These are phyloP conservation scores for Drosophila orosa DNA, from an alignment of 1,140 invertebrate species.

Conservation along the genomic window DNA sequence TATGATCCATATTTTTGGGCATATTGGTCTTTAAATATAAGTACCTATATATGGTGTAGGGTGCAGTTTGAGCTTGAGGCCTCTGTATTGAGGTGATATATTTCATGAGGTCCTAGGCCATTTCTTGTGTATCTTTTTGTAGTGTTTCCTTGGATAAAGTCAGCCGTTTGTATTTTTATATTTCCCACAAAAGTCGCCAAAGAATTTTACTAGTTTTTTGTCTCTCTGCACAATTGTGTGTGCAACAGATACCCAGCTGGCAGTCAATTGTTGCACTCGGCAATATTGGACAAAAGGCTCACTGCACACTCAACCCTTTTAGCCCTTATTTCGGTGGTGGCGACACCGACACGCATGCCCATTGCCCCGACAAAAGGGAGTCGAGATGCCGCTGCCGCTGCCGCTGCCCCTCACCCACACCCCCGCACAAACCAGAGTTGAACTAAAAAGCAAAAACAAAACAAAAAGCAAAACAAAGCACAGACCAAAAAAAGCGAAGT, in stretches of 20 bases:
- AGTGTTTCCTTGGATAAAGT: not conserved
- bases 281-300: constrained; percentile 40
- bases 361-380: constrained; percentile 53
- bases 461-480: constrained; percentile 65
- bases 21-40: not conserved
- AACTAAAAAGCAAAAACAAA: constrained; percentile 18
- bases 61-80: not conserved
- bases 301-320: constrained; percentile 13
- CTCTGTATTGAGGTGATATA: not conserved
- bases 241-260: constrained; percentile 60
- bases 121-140: not conserved
- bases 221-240: constrained; percentile 23
- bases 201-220: not conserved
- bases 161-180: not conserved
- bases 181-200: not conserved
- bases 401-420: not conserved
- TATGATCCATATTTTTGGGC: not conserved
- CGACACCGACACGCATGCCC: constrained; percentile 78
- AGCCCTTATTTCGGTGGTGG: constrained; percentile 56
- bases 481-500: constrained; percentile 64
- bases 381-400: constrained; percentile 10
- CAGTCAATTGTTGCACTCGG: constrained; percentile 67
- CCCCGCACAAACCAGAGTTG: not conserved
- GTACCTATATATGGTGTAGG: no score
- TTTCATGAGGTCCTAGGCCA: not conserved